A percentile compares a stretch with the other conserved stretches of the same genome.
Evolutionary conservation across 2,888 invertebrate species (phyloP).

Genomic region (Dione juno): DNA sequence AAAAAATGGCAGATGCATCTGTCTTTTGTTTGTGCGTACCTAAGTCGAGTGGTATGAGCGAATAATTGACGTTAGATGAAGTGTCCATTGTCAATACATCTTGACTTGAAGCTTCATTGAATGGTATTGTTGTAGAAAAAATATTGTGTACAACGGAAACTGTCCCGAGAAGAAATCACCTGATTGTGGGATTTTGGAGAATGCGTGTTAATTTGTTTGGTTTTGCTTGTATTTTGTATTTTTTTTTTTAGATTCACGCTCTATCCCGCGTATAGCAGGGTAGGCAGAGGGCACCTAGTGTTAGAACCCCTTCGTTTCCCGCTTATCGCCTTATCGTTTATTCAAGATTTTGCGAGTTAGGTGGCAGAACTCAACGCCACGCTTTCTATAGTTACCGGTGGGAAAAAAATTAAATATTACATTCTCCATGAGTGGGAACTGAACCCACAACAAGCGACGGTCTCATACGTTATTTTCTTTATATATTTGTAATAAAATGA

Average conservation of each 20-base stretch:
- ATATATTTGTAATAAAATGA: too few species aligned
- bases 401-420: too few species aligned
- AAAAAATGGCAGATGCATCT: constrained; percentile 66
- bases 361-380: too few species aligned
- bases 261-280: too few species aligned
- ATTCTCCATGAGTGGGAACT: too few species aligned
- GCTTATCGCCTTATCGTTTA: too few species aligned
- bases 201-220: constrained; percentile 3
- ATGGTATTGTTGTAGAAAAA: constrained; percentile 41
- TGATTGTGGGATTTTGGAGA: constrained; percentile 5
- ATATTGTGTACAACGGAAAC: constrained; percentile 14
- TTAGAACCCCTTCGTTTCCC: too few species aligned
- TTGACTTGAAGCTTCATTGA: constrained; percentile 40
- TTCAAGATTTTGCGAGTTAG: too few species aligned
- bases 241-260: not conserved
- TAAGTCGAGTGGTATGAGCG: constrained; percentile 63
- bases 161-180: constrained; percentile 17
- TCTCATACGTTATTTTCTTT: too few species aligned
- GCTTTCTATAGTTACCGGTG: too few species aligned
- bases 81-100: constrained; percentile 55
- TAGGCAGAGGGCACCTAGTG: too few species aligned
- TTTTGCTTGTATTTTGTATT: not conserved
- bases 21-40: constrained; percentile 54
- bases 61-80: constrained; percentile 76
- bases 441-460: too few species aligned